Conservation (phyloP, 92 coral and sea anemone genomes). For the Epizoanthus ramosus region DNA sequence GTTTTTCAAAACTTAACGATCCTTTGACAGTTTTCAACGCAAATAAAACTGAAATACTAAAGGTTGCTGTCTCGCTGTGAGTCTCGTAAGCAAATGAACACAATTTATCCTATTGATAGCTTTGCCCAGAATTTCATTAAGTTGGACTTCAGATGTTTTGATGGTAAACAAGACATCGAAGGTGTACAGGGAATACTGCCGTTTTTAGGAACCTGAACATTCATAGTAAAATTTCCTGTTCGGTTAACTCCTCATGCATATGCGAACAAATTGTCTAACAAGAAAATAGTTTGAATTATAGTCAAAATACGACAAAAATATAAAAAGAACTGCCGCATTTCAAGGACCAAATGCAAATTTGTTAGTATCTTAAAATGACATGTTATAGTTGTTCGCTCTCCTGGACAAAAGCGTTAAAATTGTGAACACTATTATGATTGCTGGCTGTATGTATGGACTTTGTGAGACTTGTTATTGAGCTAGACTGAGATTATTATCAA, state of each 20-base stretch:
- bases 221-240: background rate
- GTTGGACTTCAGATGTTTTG: background rate
- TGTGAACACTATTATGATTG: too few species aligned
- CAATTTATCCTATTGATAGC: background rate
- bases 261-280: background rate
- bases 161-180: background rate
- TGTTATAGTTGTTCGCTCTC: too few species aligned
- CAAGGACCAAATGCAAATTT: too few species aligned
- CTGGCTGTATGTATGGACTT: too few species aligned
- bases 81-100: slow-evolving; percentile 3
- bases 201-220: background rate
- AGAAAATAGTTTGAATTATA: background rate
- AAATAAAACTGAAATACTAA: background rate
- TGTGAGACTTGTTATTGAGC: too few species aligned
- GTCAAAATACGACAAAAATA: background rate
- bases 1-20: background rate
- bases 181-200: background rate
- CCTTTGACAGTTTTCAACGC: background rate
- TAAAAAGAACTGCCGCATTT: background rate
- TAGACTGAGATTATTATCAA: too few species aligned
- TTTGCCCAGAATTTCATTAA: background rate
- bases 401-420: too few species aligned
- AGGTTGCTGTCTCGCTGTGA: background rate
- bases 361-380: too few species aligned
- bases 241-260: background rate